These are phyloP conservation scores for Epistrophella euchroma DNA, from an alignment of 2,888 invertebrate genomes.

Conservation along the genomic window DNA sequence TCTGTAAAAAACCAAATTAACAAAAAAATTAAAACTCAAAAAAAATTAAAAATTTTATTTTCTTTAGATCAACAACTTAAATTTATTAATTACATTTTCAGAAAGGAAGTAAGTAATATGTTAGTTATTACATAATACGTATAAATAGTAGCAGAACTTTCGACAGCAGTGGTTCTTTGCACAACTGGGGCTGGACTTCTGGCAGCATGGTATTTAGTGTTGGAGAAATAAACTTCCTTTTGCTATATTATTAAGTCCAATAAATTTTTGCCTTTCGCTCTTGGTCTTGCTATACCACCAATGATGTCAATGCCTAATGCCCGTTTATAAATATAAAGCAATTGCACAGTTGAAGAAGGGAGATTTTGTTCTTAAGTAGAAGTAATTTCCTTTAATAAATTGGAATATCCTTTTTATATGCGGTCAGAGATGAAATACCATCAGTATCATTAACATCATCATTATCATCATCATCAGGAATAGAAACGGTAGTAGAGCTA, in stretches of 20 bases:
- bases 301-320: conserved; percentile 44
- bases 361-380: conserved; percentile 75
- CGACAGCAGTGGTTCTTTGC: background rate
- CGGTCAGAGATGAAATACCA: conserved; percentile 73
- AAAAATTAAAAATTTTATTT: too few species aligned
- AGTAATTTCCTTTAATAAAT: conserved; percentile 76
- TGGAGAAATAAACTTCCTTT: conserved; percentile 26
- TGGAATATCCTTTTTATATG: conserved; percentile 76
- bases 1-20: too few species aligned
- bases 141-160: background rate
- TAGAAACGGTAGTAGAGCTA: background rate
- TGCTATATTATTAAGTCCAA: conserved; percentile 47
- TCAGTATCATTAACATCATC: conserved; percentile 26
- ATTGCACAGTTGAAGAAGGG: conserved; percentile 74
- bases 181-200: too few species aligned
- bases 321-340: conserved; percentile 67
- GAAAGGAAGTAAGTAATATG: too few species aligned
- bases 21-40: too few species aligned
- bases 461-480: background rate
- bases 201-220: background rate
- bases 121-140: too few species aligned
- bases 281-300: background rate
- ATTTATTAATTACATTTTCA: too few species aligned
- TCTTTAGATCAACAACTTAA: too few species aligned
- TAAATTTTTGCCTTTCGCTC: conserved; percentile 60